Conservation (phyloP, 2,888 invertebrate species). For the Theodoxus fluviatilis region DNA sequence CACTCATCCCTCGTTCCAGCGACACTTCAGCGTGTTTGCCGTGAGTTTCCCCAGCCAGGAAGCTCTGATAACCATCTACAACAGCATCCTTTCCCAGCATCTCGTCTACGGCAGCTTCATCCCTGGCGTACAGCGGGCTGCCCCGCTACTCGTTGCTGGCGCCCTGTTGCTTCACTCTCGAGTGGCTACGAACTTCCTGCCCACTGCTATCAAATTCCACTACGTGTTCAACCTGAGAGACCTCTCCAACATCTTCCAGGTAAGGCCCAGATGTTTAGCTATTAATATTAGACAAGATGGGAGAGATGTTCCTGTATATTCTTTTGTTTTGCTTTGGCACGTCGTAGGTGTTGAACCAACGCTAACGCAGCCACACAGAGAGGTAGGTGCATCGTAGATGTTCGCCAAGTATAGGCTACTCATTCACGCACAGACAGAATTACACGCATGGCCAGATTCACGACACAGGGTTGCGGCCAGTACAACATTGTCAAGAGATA, state of each 20-base stretch:
- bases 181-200: slow-evolving; percentile 85
- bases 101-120: slow-evolving; percentile 80
- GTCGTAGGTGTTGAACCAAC: too few species aligned
- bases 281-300: background rate
- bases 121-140: slow-evolving; percentile 74
- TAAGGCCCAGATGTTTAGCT: slow-evolving; percentile 58
- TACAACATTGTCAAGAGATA: too few species aligned
- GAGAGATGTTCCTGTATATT: too few species aligned
- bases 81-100: slow-evolving; percentile 75
- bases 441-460: too few species aligned
- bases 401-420: too few species aligned
- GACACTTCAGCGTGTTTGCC: slow-evolving; percentile 68
- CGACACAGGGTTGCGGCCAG: too few species aligned
- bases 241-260: slow-evolving; percentile 93
- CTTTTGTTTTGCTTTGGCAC: too few species aligned
- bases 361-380: too few species aligned
- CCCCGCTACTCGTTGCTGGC: slow-evolving; percentile 79
- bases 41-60: slow-evolving; percentile 83
- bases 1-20: slow-evolving; percentile 53
- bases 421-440: too few species aligned
- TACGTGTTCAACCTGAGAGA: slow-evolving; percentile 95
- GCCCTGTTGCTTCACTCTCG: slow-evolving; percentile 86
- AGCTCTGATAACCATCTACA: slow-evolving; percentile 86
- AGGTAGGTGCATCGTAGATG: too few species aligned
- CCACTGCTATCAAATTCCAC: slow-evolving; percentile 95